Conservation (phyloP, 2,113 vertebrate genomes). For the Ictidomys tridecemlineatus region DNA sequence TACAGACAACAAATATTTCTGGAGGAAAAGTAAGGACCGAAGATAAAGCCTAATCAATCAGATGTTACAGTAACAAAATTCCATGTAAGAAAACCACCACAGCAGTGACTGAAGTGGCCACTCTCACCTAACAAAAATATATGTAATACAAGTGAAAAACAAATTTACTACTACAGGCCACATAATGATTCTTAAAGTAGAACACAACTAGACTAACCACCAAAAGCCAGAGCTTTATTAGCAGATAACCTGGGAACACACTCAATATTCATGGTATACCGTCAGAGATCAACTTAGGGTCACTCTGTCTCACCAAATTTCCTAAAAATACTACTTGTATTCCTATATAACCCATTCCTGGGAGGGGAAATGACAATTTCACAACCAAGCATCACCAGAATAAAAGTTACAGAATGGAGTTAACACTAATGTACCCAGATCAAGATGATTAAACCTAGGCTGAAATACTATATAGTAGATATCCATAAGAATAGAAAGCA, state of each 20-base stretch:
- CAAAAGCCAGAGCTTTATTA: neutral
- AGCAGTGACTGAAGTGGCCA: neutral
- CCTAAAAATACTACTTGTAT: neutral
- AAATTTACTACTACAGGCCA: neutral
- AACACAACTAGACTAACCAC: neutral
- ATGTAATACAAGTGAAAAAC: neutral
- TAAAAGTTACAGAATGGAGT: neutral
- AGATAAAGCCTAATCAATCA: neutral
- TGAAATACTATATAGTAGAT: neutral
- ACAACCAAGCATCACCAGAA: neutral
- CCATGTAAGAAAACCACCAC: neutral
- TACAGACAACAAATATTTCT: neutral
- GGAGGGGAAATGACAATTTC: neutral
- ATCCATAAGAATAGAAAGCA: neutral
- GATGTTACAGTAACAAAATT: neutral
- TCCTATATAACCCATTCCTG: neutral
- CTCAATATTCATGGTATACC: neutral
- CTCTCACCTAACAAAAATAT: neutral
- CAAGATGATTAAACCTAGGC: neutral
- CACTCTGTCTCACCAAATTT: neutral
- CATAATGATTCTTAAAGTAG: neutral
- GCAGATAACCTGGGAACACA: neutral
- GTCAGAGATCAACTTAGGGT: neutral
- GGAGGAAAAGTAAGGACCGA: neutral
- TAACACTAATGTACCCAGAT: neutral